phyloP scores from a whole-genome alignment of 2,888 invertebrate species.

The Pasiphila rectangulata region DNA sequence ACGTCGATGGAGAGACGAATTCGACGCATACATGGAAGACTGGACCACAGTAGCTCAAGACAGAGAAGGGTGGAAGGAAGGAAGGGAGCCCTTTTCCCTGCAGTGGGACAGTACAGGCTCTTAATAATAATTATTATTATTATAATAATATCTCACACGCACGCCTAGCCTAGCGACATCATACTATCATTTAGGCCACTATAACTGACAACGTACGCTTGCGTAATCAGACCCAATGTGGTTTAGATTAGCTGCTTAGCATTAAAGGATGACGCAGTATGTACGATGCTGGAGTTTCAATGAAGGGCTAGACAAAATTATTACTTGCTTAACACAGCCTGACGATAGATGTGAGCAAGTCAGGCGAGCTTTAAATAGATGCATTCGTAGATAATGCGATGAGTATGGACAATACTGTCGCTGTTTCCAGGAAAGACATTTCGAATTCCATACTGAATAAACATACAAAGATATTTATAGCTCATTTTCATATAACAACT shows the following conservation, averaged over 20 bases:
- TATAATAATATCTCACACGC: conserved; percentile 6
- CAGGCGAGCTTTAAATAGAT: conserved; percentile 17
- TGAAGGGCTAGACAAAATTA: conserved; percentile 16
- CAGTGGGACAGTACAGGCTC: too few species aligned
- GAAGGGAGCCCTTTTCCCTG: too few species aligned
- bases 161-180: conserved; percentile 13
- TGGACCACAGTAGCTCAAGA: too few species aligned
- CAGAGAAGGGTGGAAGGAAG: too few species aligned
- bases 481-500: neutral
- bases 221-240: conserved; percentile 30
- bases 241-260: conserved; percentile 23
- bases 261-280: conserved; percentile 20
- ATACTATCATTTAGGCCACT: conserved; percentile 28
- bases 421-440: conserved; percentile 6
- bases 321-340: conserved; percentile 13
- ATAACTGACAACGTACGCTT: conserved; percentile 28
- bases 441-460: neutral
- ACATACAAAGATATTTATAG: neutral
- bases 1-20: too few species aligned
- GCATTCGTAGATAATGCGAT: conserved; percentile 14
- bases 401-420: conserved; percentile 6
- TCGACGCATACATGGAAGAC: too few species aligned
- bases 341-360: conserved; percentile 15
- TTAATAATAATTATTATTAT: too few species aligned
- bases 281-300: conserved; percentile 17